phyloP scores from a whole-genome alignment of 2,888 invertebrate species.

The Hylaea fasciaria region DNA sequence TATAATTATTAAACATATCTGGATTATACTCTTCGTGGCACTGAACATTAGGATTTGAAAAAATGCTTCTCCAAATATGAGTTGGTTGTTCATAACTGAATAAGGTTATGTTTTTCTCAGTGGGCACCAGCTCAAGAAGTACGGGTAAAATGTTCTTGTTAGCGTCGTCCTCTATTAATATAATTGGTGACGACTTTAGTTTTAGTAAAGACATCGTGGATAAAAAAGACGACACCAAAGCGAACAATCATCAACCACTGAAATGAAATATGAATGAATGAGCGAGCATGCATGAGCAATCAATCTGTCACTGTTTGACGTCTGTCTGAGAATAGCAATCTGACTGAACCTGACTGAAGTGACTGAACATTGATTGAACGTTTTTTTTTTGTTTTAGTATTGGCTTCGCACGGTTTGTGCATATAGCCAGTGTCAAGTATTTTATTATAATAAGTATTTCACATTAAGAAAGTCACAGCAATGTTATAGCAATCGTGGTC shows the following conservation, averaged over 20 bases:
- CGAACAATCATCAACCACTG: not conserved
- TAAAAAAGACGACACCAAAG: not conserved
- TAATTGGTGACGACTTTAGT: slow-evolving; percentile 64
- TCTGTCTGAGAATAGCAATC: too few species aligned
- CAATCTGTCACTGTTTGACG: too few species aligned
- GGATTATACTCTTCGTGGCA: slow-evolving; percentile 57
- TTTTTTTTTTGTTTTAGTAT: too few species aligned
- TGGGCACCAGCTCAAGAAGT: slow-evolving; percentile 57
- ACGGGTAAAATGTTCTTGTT: slow-evolving; percentile 69
- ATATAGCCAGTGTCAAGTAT: too few species aligned
- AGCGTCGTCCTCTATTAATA: slow-evolving; percentile 71
- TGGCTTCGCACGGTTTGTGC: too few species aligned
- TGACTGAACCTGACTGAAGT: too few species aligned
- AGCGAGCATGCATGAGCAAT: too few species aligned
- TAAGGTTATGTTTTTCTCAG: slow-evolving; percentile 57
- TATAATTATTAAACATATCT: slow-evolving; percentile 48
- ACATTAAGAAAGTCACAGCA: too few species aligned
- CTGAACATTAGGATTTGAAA: slow-evolving; percentile 51
- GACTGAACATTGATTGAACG: too few species aligned
- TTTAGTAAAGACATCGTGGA: slow-evolving; percentile 68
- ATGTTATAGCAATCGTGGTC: too few species aligned
- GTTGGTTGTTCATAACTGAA: slow-evolving; percentile 71
- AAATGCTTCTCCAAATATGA: slow-evolving; percentile 63
- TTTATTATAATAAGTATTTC: too few species aligned
- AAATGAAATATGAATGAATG: not conserved